These are phyloP conservation scores for Arrhopalites spinosus DNA, from an alignment of 2,888 invertebrate species.

Conservation along the genomic window DNA sequence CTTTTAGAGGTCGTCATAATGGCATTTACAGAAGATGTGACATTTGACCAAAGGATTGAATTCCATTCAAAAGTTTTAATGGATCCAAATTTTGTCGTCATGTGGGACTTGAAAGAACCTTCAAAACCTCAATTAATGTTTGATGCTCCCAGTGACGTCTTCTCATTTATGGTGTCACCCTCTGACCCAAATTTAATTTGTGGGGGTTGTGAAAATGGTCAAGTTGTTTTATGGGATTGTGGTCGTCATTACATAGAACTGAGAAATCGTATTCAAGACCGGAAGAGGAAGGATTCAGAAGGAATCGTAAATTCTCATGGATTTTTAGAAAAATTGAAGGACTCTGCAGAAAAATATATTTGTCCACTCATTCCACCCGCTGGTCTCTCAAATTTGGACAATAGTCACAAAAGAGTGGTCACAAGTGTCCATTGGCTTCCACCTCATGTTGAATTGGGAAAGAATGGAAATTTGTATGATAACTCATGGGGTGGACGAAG, in stretches of 20 bases:
- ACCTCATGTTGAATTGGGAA: constrained; percentile 52
- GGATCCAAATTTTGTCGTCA: constrained; percentile 54
- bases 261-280: constrained; percentile 47
- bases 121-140: constrained; percentile 53
- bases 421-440: constrained; percentile 52
- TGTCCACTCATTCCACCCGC: constrained; percentile 50
- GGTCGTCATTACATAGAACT: constrained; percentile 48
- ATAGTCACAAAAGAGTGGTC: constrained; percentile 50
- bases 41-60: constrained; percentile 52
- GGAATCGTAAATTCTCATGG: constrained; percentile 15
- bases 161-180: constrained; percentile 50
- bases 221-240: constrained; percentile 55
- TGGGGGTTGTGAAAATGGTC: constrained; percentile 55
- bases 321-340: constrained; percentile 54
- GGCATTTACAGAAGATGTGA: constrained; percentile 50
- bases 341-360: constrained; percentile 49
- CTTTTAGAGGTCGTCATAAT: constrained; percentile 52
- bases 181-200: constrained; percentile 52
- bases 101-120: constrained; percentile 54
- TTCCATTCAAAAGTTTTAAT: constrained; percentile 50
- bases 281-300: constrained; percentile 36
- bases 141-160: constrained; percentile 53
- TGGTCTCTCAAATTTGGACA: constrained; percentile 51
- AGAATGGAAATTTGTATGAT: constrained; percentile 52
- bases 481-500: constrained; percentile 44